Percentiles rank a stretch among this genome's conserved stretches.
Evolutionary conservation across 2,797 vertebrate species (phyloP).

Genomic region (Alcedo atthis): DNA sequence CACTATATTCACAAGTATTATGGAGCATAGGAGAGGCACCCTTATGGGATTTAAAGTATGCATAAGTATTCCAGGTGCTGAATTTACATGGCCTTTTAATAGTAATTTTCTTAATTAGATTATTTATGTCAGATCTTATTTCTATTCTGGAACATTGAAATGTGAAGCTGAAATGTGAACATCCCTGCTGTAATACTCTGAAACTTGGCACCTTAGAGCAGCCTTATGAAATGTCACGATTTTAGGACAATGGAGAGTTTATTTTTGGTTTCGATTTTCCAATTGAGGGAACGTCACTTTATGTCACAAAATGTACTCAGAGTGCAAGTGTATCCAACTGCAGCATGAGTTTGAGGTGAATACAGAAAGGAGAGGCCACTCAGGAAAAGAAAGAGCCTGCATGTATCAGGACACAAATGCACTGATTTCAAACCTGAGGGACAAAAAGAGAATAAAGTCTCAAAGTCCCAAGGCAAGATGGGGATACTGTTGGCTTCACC

Average conservation of each 20-base stretch:
- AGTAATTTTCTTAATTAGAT: constrained; percentile 45
- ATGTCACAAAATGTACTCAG: not conserved
- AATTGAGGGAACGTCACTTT: not conserved
- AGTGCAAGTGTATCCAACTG: rapidly evolving
- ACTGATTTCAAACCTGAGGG: not conserved
- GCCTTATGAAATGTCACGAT: constrained; percentile 21
- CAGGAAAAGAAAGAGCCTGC: not conserved
- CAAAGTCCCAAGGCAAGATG: not conserved
- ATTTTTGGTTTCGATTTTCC: constrained; percentile 3
- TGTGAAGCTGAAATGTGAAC: constrained; percentile 18
- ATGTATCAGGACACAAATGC: not conserved
- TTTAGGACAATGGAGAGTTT: not conserved
- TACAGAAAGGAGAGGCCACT: not conserved
- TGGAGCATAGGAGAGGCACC: not conserved
- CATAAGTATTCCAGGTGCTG: not conserved
- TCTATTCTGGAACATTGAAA: constrained; percentile 30
- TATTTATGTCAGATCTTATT: constrained; percentile 22
- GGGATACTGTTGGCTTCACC: not conserved
- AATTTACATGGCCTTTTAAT: constrained; percentile 1
- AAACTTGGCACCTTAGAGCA: constrained; percentile 28
- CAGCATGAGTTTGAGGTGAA: not conserved
- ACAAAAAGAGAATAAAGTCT: not conserved
- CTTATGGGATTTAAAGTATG: not conserved
- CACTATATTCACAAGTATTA: not conserved
- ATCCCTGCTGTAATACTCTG: not conserved